Evolutionary conservation across 2,888 invertebrate genomes (phyloP).

Genomic region (Nomada ferruginata): DNA sequence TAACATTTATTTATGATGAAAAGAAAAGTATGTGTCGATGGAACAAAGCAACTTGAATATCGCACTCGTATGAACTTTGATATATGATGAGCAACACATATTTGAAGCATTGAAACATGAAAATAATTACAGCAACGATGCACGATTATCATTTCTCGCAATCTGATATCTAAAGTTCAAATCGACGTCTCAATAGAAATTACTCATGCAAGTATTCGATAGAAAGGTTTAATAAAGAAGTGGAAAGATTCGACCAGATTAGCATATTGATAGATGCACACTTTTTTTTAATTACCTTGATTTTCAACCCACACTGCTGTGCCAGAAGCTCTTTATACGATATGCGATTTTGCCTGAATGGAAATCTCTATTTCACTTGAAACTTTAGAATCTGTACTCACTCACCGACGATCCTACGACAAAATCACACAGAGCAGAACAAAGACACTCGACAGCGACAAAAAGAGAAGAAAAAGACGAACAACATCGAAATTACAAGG

Average conservation of each 20-base stretch:
- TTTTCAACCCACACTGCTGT: slow-evolving; percentile 11
- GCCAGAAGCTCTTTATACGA: slow-evolving; percentile 34
- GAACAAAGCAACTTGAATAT: slow-evolving; percentile 36
- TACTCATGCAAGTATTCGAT: slow-evolving; percentile 27
- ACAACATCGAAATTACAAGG: not conserved
- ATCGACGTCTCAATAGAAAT: slow-evolving; percentile 53
- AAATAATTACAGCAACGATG: slow-evolving; percentile 59
- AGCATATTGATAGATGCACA: slow-evolving; percentile 54
- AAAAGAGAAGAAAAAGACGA: not conserved
- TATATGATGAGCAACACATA: slow-evolving; percentile 54
- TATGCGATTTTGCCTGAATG: slow-evolving; percentile 6
- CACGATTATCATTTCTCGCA: slow-evolving; percentile 53
- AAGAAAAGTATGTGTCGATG: not conserved
- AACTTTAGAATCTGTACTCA: too few relatives aligned
- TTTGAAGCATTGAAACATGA: slow-evolving; percentile 48
- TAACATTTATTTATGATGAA: slow-evolving; percentile 5
- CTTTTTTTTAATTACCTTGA: slow-evolving; percentile 5
- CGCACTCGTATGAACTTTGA: slow-evolving; percentile 56
- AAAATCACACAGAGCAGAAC: too few relatives aligned
- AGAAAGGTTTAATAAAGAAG: slow-evolving; percentile 30
- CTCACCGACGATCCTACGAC: too few relatives aligned
- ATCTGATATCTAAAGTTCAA: slow-evolving; percentile 61
- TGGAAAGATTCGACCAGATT: slow-evolving; percentile 43
- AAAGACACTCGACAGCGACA: too few relatives aligned
- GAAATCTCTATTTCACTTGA: too few relatives aligned